Conservation (phyloP, 1,140 invertebrate species). For the Drosophila takahashii region DNA sequence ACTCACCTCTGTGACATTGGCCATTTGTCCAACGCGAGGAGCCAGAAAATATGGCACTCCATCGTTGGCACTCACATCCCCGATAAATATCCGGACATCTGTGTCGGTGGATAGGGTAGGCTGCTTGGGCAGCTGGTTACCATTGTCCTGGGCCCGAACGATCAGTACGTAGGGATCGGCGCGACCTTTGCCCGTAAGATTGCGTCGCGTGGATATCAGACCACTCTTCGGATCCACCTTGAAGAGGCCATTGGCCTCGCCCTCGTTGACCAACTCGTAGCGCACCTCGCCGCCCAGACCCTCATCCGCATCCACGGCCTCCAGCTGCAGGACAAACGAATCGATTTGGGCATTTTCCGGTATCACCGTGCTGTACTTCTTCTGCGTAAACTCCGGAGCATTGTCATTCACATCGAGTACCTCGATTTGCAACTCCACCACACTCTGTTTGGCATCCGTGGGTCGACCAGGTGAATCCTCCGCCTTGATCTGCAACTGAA, state of each 20-base stretch:
- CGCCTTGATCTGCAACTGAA: conserved; percentile 90
- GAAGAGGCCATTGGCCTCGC: conserved; percentile 89
- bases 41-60: conserved; percentile 91
- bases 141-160: conserved; percentile 90
- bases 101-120: conserved; percentile 87
- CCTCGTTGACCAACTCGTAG: conserved; percentile 90
- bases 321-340: conserved; percentile 89
- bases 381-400: conserved; percentile 85
- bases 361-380: conserved; percentile 85
- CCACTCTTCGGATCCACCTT: conserved; percentile 89
- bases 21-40: conserved; percentile 89
- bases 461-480: conserved; percentile 90
- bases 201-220: conserved; percentile 87
- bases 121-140: conserved; percentile 86
- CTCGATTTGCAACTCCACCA: conserved; percentile 88
- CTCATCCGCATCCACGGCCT: conserved; percentile 92
- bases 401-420: conserved; percentile 94
- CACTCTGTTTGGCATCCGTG: conserved; percentile 87
- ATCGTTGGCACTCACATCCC: conserved; percentile 93
- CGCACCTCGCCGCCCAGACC: conserved; percentile 88
- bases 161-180: conserved; percentile 90
- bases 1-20: conserved; percentile 89
- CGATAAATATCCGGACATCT: conserved; percentile 89
- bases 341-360: conserved; percentile 90
- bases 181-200: conserved; percentile 89